A percentile compares a stretch with the other conserved stretches of the same genome.
phyloP scores from a whole-genome alignment of 2,797 vertebrate genomes.

The Spinibarbus caldwelli region DNA sequence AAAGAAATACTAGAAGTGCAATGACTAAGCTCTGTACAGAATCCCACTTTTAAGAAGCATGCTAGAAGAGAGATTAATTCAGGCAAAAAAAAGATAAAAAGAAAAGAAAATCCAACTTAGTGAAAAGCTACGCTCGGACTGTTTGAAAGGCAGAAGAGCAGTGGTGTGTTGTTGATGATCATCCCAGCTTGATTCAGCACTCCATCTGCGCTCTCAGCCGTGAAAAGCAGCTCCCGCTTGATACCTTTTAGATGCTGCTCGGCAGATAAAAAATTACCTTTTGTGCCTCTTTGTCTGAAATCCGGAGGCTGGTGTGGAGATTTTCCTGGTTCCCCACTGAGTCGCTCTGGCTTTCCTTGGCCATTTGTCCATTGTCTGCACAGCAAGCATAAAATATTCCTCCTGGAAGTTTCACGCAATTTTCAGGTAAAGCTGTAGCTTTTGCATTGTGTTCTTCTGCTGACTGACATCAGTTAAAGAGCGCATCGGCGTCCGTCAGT shows the following conservation, averaged over 20 bases:
- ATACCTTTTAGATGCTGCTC: constrained; percentile 50
- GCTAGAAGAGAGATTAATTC: constrained; percentile 34
- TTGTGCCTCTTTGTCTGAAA: constrained; percentile 51
- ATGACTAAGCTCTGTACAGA: constrained; percentile 51
- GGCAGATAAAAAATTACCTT: constrained; percentile 47
- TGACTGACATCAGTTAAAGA: constrained; percentile 42
- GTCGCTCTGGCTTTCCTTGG: constrained; percentile 40
- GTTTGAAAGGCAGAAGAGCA: constrained; percentile 57
- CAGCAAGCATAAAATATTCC: constrained; percentile 48
- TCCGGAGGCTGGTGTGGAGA: constrained; percentile 45
- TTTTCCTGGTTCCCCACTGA: constrained; percentile 42
- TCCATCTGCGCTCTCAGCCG: constrained; percentile 47
- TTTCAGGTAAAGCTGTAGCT: constrained; percentile 16
- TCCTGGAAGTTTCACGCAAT: constrained; percentile 41
- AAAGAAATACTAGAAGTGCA: constrained; percentile 54
- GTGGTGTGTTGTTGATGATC: constrained; percentile 62
- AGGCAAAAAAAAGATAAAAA: constrained; percentile 19
- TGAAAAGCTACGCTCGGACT: constrained; percentile 55
- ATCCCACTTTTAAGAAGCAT: constrained; percentile 50
- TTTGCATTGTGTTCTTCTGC: constrained; percentile 39
- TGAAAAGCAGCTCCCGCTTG: constrained; percentile 45
- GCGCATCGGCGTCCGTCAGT: neutral
- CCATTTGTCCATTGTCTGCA: constrained; percentile 48
- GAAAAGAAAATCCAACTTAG: constrained; percentile 46
- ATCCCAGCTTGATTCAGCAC: constrained; percentile 51